Percentiles rank a stretch among this genome's conserved stretches.
Conservation (phyloP, 2,113 vertebrate genomes). For the Sterna hirundo region DNA sequence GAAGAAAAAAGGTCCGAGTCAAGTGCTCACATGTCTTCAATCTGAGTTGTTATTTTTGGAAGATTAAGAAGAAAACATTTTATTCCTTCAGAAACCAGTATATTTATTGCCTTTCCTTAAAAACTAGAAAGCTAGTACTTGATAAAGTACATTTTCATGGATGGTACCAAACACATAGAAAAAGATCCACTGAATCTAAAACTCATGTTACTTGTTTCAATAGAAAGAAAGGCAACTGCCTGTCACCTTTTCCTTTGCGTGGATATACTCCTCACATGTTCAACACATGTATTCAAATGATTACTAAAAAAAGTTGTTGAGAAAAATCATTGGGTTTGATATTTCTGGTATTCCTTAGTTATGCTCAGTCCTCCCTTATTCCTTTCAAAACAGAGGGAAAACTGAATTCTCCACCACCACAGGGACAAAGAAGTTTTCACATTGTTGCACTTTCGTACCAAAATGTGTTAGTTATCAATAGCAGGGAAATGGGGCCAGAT, state of each 20-base stretch:
- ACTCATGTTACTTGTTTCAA: background rate
- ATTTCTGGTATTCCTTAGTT: background rate
- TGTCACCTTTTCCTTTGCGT: background rate
- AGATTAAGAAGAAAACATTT: background rate
- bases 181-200: background rate
- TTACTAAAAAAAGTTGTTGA: background rate
- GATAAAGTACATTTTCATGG: background rate
- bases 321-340: background rate
- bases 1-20: background rate
- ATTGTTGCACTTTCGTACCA: background rate
- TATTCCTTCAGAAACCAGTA: background rate
- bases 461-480: background rate
- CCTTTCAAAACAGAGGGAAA: background rate
- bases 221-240: background rate
- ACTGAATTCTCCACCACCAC: background rate
- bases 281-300: background rate
- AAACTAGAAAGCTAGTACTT: background rate
- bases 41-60: background rate
- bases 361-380: background rate
- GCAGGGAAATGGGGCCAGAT: background rate
- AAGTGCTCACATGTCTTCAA: background rate
- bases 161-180: background rate
- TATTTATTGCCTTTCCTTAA: constrained; percentile 9
- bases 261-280: background rate
- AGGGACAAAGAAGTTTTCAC: background rate